Evolutionary conservation across 2,113 vertebrate species (phyloP), one percentile per base, ranked within the genome.

Genomic region (Epinephelus fuscoguttatus): DNA sequence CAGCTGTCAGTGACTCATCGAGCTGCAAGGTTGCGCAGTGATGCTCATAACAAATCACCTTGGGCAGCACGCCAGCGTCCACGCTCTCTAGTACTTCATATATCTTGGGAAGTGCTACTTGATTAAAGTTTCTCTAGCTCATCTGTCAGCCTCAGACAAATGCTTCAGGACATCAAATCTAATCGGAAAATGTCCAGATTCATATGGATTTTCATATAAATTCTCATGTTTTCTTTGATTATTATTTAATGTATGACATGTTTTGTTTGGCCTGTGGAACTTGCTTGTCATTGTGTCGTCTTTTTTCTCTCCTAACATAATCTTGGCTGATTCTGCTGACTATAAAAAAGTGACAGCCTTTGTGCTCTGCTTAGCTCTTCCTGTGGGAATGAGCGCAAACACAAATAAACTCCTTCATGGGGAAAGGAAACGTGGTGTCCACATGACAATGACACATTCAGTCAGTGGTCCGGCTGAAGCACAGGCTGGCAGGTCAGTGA

Each of bases 1-100:
- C 73, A 78, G 84, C 78, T 84, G 81, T 53, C 83, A 19, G 27
- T 91, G 84, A 91, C 57, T 91, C 85, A 89, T 81, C 15, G 21
- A 57, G 62, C 78, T 75, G 15, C 60, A 67, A 62, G 19, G 63
- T 78, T 87, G 81, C 25, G 75, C 59, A 79, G 78, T 57, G 63
- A 78, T 12, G 42, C 53, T 63, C 56, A 27, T 64, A 75, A 78
- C 85, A 85, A 89, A 90, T 75, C 63, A 63, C 64, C 59, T 52
- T 17, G 40, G 82, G 86, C 57, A n/a, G 42, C 11, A 6, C 0
- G 73, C 74, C 79, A 81, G 69, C 9, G 47, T 80, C 76, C 49
- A 4, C 60, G 33, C 53, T 47, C 12, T 74, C 67, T 68, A 68
- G 49, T 84, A 23, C 75, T 70, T 47, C 33, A 61, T 78, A 45